Conservation (phyloP, 2,113 vertebrate species). For the Probosciger aterrimus region DNA sequence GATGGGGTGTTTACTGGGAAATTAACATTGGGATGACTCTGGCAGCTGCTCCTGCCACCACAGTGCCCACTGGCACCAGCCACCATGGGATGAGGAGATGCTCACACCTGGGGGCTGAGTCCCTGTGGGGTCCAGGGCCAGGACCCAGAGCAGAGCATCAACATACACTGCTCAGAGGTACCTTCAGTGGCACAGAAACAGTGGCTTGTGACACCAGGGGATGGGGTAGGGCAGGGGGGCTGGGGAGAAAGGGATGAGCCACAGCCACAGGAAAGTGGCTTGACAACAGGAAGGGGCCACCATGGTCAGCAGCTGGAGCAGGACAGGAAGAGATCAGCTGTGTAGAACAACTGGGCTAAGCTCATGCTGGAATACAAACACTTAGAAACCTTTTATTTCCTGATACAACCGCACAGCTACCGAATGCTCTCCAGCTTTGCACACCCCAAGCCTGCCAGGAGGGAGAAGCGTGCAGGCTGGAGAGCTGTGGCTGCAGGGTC, state of each 20-base stretch:
- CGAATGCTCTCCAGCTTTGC: neutral
- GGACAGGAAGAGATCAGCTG: neutral
- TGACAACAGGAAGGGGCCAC: neutral
- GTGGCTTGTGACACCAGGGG: neutral
- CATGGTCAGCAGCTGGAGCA: neutral
- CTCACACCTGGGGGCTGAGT: fast-evolving
- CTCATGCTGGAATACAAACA: neutral
- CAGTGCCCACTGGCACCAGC: neutral
- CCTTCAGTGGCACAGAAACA: fast-evolving
- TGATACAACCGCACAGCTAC: fast-evolving
- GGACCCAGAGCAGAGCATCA: neutral
- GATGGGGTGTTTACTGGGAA: neutral
- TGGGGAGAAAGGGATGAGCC: neutral
- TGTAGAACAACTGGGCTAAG: neutral
- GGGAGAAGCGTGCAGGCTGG: neutral
- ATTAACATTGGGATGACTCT: fast-evolving
- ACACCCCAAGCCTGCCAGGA: neutral
- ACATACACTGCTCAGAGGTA: neutral
- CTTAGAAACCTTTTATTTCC: neutral
- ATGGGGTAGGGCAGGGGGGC: too few species aligned
- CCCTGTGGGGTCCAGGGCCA: neutral
- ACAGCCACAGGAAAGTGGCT: neutral
- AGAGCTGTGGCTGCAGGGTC: neutral
- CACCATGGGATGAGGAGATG: neutral
- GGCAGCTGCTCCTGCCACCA: neutral